Base-by-base conservation (phyloP, 2,888 invertebrate genomes). In the Tetanocera ferruginea region DNA sequence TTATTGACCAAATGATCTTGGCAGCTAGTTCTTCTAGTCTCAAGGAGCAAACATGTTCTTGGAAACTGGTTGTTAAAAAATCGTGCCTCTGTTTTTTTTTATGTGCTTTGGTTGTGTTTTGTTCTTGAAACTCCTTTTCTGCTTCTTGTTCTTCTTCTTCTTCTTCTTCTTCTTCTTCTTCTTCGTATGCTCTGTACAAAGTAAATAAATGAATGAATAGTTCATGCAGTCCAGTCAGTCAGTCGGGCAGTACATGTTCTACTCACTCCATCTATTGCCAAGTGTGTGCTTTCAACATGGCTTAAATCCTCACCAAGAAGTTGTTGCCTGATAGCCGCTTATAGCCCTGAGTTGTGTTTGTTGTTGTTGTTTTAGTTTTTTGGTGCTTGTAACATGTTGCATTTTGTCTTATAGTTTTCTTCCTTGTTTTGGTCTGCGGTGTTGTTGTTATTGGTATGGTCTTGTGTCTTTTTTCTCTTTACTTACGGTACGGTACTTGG, bases 401-500 rank as follows among this genome's bases (percentile, higher is more conserved):
- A 66, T 75, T 69, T 72, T 69, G 34, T 19, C 57, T 60, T 62
- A 37, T 69, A 31, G 31, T 64, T 49, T 23, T 55, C 19, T 57
- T 23, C 52, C 57, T 55, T 5, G 19, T 28, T 55, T 60, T 28
- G 19, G 19, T 19, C 25, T 28, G 5, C 67, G 49, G 31, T 37
- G 43, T 57, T 34, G 31, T 34, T 43, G 55, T 17, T 55, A n/a
- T 57, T 52, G 75, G 17, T 14, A 3, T 17, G 17, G 37, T 60
- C 4, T 17, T 19, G 5, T 49, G 34, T 71, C 62, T 77, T 77
- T 78, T 77, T 77, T 78, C 28, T 78, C 79, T 79, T 76, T 76
- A 79, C 80, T 81, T n/a, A n/a, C n/a, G n/a, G n/a, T n/a, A 83
- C 83, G 82, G 83, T 83, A 82, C 84, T 84, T 83, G 82, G 82